phyloP scores from a whole-genome alignment of 2,113 vertebrate species.

The Ameiurus melas region DNA sequence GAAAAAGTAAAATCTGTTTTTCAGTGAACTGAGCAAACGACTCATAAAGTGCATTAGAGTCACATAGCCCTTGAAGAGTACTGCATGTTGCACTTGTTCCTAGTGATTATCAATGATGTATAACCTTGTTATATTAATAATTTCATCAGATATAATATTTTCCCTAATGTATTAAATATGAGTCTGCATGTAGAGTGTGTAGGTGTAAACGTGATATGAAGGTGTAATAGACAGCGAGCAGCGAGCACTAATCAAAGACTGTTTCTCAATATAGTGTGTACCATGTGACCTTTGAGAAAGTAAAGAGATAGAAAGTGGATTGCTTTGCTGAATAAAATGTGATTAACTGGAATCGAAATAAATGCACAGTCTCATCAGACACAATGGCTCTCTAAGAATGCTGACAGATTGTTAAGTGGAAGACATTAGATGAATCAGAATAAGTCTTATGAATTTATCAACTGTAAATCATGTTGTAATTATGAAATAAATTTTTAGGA shows the following conservation, averaged over 20 bases:
- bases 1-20: not conserved
- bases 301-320: not conserved
- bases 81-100: not conserved
- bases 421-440: not conserved
- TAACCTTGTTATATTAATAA: not conserved
- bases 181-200: conserved; percentile 18
- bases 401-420: not conserved
- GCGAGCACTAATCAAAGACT: conserved; percentile 7
- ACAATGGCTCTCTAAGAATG: conserved; percentile 4
- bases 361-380: conserved; percentile 18
- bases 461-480: conserved; percentile 3
- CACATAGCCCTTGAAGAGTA: not conserved
- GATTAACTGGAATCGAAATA: not conserved
- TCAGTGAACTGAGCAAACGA: not conserved
- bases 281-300: conserved; percentile 27
- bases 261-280: conserved; percentile 21
- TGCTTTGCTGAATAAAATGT: conserved; percentile 16
- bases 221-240: conserved; percentile 1
- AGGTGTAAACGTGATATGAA: conserved; percentile 23
- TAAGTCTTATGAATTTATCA: not conserved
- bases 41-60: conserved; percentile 1
- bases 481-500: not conserved
- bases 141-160: not conserved
- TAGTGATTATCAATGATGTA: conserved; percentile 10
- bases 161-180: conserved; percentile 21